phyloP scores from a whole-genome alignment of 2,797 vertebrate genomes.

The Serranus cabrilla region DNA sequence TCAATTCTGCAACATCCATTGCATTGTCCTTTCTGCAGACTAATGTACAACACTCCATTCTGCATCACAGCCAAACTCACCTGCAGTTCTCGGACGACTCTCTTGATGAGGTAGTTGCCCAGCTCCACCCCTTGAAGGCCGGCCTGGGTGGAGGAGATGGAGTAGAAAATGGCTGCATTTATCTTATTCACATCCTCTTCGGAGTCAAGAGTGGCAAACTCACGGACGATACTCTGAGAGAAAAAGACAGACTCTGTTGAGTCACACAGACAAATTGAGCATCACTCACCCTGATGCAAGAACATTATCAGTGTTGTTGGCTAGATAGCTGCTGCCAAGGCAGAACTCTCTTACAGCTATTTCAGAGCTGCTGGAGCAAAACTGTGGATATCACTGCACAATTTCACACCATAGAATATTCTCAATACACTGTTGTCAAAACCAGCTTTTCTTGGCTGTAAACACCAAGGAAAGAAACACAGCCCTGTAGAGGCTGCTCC shows the following conservation, averaged over 20 bases:
- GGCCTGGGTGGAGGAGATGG: slow-evolving; percentile 94
- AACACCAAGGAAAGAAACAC: slow-evolving; percentile 36
- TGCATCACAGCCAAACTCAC: slow-evolving; percentile 74
- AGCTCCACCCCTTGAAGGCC: slow-evolving; percentile 97
- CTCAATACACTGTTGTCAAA: slow-evolving; percentile 44
- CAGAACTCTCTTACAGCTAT: neutral
- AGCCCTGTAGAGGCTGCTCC: slow-evolving; percentile 16
- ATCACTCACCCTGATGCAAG: slow-evolving; percentile 9
- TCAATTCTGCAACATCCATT: too few relatives aligned
- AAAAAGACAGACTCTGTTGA: neutral
- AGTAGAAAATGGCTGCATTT: slow-evolving; percentile 94
- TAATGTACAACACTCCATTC: neutral
- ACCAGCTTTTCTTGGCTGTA: slow-evolving; percentile 21
- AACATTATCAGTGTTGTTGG: neutral
- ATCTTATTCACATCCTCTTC: slow-evolving; percentile 91
- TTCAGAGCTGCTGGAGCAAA: slow-evolving; percentile 20
- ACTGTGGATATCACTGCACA: slow-evolving; percentile 29
- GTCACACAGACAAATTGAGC: neutral
- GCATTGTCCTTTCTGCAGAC: too few relatives aligned
- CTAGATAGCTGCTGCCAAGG: neutral
- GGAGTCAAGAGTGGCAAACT: slow-evolving; percentile 83
- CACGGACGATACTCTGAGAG: slow-evolving; percentile 91
- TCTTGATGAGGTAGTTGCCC: slow-evolving; percentile 95
- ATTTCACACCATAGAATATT: slow-evolving; percentile 40
- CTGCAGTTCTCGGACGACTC: slow-evolving; percentile 94